Evolutionary conservation across 2,113 vertebrate species (phyloP).

Genomic region (Drymodes brunneopygia): DNA sequence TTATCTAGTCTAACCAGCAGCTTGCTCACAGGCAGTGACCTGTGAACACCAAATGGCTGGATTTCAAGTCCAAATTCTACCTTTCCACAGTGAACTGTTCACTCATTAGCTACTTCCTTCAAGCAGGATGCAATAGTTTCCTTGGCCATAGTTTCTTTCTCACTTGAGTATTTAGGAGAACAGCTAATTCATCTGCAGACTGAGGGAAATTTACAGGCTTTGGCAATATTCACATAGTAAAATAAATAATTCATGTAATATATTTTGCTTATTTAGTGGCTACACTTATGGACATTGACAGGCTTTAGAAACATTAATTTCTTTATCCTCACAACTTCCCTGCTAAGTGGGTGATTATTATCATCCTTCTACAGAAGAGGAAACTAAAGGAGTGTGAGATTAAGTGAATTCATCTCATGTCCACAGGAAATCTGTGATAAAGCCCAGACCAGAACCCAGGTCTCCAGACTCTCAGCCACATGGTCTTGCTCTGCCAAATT

Average conservation of each 20-base stretch:
- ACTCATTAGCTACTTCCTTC: background rate
- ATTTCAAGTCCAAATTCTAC: background rate
- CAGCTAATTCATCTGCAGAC: background rate
- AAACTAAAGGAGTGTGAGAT: background rate
- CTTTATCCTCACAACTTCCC: background rate
- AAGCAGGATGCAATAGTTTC: background rate
- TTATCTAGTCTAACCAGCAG: background rate
- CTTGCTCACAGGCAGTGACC: background rate
- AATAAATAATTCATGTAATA: background rate
- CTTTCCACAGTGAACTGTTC: background rate
- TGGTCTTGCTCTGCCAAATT: background rate
- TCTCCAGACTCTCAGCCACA: background rate
- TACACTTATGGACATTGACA: background rate
- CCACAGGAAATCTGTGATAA: constrained; percentile 10
- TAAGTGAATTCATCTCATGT: background rate
- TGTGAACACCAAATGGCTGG: background rate
- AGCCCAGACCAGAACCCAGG: background rate
- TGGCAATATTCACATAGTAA: background rate
- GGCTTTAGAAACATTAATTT: background rate
- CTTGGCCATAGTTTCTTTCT: background rate
- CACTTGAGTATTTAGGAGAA: background rate
- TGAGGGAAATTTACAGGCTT: background rate
- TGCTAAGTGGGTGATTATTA: constrained; percentile 12
- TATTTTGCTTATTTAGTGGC: constrained; percentile 7
- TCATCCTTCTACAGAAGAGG: background rate